Base-by-base conservation (phyloP, 2,113 vertebrate species). In the Podarcis raffonei region DNA sequence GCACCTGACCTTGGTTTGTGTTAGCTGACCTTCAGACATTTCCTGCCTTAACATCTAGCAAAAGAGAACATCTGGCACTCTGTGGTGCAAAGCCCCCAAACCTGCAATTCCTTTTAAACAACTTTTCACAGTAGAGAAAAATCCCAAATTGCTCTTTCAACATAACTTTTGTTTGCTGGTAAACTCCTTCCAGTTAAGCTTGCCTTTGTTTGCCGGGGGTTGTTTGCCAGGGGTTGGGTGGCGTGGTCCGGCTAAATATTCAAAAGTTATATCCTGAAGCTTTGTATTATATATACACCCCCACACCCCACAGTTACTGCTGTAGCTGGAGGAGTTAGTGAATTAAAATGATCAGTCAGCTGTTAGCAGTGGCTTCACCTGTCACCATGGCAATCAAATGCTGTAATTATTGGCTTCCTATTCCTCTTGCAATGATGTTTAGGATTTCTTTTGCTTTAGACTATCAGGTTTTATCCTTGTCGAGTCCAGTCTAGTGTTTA, bases 281-380 rank as follows among this genome's bases (percentile, higher is more conserved):
- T 93, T 2, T 90, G 5, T 32, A 3, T 90, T 59, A 89, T 92
- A 42, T 37, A 90, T n/a, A 32, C 71, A 16, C 71, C 30, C 30
- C 48, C 48, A 53, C 48, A 53, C 48, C 48, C 48, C 48, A 53
- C 48, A 11, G 11, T 12, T 53, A 53, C 48, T 53, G 30, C 42
- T 86, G 74, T 13, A 87, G 25, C 42, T 91, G 74, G 82, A 92
- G 91, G 93, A 93, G 35, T 22, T n/a, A 48, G 42, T 90, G 39
- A 94, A 93, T 89, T 92, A 84, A 93, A 95, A 80, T 83, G 83
- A 86, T 80, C 20, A 76, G 53, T 89, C 81, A 93, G 27, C 72
- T 30, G 76, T 66, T 87, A 91, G 2, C 0, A 0, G 18, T 18
- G 22, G 6, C 65, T 86, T 88, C 68, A 84, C 74, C 1, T 80